Conservation (phyloP, 2,888 invertebrate genomes). For the Meandrusa payeni region DNA sequence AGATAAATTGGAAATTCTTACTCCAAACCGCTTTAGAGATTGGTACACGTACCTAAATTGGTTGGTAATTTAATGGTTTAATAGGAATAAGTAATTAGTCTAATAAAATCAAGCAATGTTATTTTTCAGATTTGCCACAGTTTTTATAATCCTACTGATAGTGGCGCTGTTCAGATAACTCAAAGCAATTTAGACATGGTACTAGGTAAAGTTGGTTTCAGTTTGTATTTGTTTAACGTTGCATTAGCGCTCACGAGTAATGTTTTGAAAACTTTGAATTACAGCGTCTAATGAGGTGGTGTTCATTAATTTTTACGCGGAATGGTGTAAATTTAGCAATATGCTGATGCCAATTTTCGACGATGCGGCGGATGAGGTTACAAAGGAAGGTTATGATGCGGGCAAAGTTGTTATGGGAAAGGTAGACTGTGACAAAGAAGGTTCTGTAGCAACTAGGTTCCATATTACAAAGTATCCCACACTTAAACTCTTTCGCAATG, state of each 20-base stretch:
- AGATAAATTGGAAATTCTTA: constrained; percentile 26
- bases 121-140: constrained; percentile 73
- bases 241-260: constrained; percentile 10
- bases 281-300: constrained; percentile 97
- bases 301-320: constrained; percentile 99
- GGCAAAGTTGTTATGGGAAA: constrained; percentile 96
- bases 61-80: constrained; percentile 64
- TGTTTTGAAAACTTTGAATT: constrained; percentile 37
- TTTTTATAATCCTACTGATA: constrained; percentile 89
- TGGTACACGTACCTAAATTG: constrained; percentile 40
- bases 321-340: constrained; percentile 99
- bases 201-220: constrained; percentile 83
- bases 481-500: constrained; percentile 95
- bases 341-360: constrained; percentile 97
- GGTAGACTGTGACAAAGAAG: constrained; percentile 98
- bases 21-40: constrained; percentile 28
- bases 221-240: constrained; percentile 16
- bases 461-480: constrained; percentile 99
- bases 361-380: constrained; percentile 94
- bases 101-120: constrained; percentile 48
- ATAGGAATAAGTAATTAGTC: constrained; percentile 57
- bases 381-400: constrained; percentile 87
- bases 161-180: constrained; percentile 90
- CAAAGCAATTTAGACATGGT: constrained; percentile 91
- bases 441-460: constrained; percentile 92